Conservation (phyloP, 30 jellyfish, hydroid and myxozoan genomes). For the Cassiopea andromeda region DNA sequence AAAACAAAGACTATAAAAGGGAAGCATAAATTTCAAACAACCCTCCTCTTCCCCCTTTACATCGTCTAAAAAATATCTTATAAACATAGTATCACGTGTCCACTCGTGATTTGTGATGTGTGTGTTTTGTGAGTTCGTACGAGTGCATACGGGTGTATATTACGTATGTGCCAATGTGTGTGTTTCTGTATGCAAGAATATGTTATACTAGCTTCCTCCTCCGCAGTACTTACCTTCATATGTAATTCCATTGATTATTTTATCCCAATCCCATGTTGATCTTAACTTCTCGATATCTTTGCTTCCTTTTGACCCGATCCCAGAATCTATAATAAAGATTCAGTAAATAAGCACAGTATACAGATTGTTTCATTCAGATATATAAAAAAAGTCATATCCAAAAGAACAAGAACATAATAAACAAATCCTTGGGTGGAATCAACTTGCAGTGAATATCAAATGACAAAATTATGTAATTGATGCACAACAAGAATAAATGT, state of each 20-base stretch:
- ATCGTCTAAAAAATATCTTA: too few relatives aligned
- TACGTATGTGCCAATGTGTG: neutral
- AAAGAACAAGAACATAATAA: neutral
- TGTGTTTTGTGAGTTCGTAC: too few relatives aligned
- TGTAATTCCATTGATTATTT: slow-evolving; percentile 19
- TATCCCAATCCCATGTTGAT: slow-evolving; percentile 75
- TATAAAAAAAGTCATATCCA: neutral
- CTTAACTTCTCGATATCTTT: slow-evolving; percentile 56
- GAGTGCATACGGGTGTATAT: neutral
- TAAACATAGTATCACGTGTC: too few relatives aligned
- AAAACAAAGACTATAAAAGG: too few relatives aligned
- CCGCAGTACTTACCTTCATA: slow-evolving; percentile 47
- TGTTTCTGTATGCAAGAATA: neutral
- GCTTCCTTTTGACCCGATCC: slow-evolving; percentile 27
- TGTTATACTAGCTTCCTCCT: neutral
- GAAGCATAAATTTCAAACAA: too few relatives aligned
- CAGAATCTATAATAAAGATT: slow-evolving; percentile 11
- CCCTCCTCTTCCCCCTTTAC: too few relatives aligned
- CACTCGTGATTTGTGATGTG: too few relatives aligned
- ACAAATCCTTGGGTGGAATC: too few relatives aligned
- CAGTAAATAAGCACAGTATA: neutral
- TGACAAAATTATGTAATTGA: too few relatives aligned
- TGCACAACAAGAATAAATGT: too few relatives aligned
- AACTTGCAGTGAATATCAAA: too few relatives aligned
- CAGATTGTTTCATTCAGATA: neutral